A percentile compares a stretch with the other conserved stretches of the same genome.
These are phyloP conservation scores for Heliconius hewitsoni DNA, from an alignment of 1,140 invertebrate species.

Conservation along the genomic window DNA sequence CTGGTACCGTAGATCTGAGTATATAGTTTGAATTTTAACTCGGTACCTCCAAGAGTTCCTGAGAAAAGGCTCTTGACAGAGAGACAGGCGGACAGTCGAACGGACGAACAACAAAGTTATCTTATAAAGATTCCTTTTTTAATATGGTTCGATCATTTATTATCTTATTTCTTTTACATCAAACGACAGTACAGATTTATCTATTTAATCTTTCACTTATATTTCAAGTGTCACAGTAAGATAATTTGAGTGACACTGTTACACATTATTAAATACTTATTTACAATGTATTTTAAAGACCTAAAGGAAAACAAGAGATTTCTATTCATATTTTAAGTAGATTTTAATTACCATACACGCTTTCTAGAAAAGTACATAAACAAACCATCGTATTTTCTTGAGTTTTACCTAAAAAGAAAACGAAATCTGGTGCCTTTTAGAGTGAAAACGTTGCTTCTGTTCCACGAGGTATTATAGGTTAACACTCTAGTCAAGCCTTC, in stretches of 20 bases:
- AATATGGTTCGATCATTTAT: neutral
- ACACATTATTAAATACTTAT: neutral
- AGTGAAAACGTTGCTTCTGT: neutral
- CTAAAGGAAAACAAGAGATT: neutral
- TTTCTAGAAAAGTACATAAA: neutral
- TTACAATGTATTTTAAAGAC: neutral
- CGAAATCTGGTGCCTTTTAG: neutral
- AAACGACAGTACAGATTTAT: slow-evolving; percentile 7
- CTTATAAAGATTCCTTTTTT: too few relatives aligned
- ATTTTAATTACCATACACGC: neutral
- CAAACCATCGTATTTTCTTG: neutral
- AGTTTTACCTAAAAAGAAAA: neutral
- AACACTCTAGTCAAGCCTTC: neutral
- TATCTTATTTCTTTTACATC: neutral
- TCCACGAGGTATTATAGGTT: neutral
- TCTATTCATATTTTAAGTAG: too few relatives aligned
- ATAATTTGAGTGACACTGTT: neutral
- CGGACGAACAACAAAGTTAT: too few relatives aligned
- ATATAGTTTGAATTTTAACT: too few relatives aligned
- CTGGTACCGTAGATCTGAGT: too few relatives aligned
- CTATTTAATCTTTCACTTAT: neutral
- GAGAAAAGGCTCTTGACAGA: too few relatives aligned
- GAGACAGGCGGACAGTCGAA: too few relatives aligned
- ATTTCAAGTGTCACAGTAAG: neutral
- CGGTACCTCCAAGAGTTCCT: too few relatives aligned